Evolutionary conservation across 2,888 invertebrate species (phyloP).

Genomic region (Thereva unica): DNA sequence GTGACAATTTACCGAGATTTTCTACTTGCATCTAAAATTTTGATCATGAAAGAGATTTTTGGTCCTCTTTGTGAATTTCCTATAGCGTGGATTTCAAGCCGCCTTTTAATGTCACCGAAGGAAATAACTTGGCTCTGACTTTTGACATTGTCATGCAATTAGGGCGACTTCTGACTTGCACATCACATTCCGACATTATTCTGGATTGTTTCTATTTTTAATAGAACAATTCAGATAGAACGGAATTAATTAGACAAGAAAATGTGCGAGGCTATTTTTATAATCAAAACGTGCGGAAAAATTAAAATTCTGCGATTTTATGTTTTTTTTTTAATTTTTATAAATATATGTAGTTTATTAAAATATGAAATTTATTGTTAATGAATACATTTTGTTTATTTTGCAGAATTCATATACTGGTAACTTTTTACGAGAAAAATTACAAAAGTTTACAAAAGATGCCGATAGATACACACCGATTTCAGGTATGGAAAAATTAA

Average conservation of each 20-base stretch:
- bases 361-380: not conserved
- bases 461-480: conserved; percentile 54
- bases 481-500: conserved; percentile 48
- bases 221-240: no score
- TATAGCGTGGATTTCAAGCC: not conserved
- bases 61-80: no score
- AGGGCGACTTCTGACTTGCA: conserved; percentile 25
- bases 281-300: not conserved
- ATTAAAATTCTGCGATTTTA: not conserved
- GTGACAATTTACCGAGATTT: no score
- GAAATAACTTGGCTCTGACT: conserved; percentile 21
- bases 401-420: conserved; percentile 56
- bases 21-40: no score
- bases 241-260: not conserved
- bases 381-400: conserved; percentile 21
- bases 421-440: conserved; percentile 56
- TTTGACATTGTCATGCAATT: conserved; percentile 35
- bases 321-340: not conserved
- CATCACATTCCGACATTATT: conserved; percentile 17
- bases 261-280: not conserved
- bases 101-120: not conserved
- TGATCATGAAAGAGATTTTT: no score
- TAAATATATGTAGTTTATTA: not conserved
- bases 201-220: not conserved
- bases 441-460: conserved; percentile 53